Conservation (phyloP, 1,140 invertebrate genomes). For the Phortica variegata region DNA sequence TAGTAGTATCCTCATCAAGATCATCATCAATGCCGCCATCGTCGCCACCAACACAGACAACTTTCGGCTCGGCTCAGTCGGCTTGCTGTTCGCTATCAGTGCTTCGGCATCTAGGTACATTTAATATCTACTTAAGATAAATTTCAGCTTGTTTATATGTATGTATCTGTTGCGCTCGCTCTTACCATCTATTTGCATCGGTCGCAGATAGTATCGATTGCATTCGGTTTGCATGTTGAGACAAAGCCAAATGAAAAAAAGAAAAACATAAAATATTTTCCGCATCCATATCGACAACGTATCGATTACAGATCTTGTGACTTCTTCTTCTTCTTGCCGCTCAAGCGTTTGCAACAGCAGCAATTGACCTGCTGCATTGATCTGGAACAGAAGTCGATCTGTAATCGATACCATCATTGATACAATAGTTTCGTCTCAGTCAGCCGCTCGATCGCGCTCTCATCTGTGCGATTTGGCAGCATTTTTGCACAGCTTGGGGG, state of each 20-base stretch:
- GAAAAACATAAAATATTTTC: too few species aligned
- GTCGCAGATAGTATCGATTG: slow-evolving; percentile 17
- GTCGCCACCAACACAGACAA: slow-evolving; percentile 13
- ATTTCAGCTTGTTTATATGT: slow-evolving; percentile 10
- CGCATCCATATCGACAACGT: too few species aligned
- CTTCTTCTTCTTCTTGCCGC: too few species aligned
- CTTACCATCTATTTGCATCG: too few species aligned
- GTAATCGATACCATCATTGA: slow-evolving; percentile 39
- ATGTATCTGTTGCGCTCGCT: too few species aligned
- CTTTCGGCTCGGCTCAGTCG: too few species aligned
- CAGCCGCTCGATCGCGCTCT: slow-evolving; percentile 20
- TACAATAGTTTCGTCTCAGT: not conserved
- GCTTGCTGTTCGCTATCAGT: slow-evolving; percentile 37
- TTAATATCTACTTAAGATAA: slow-evolving; percentile 50
- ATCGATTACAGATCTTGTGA: too few species aligned
- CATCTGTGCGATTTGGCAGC: slow-evolving; percentile 19
- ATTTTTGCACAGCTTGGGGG: slow-evolving; percentile 3
- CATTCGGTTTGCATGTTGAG: not conserved
- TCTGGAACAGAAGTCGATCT: slow-evolving; percentile 43
- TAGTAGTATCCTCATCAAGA: slow-evolving; percentile 5
- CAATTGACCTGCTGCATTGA: slow-evolving; percentile 36
- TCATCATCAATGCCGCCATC: slow-evolving; percentile 26
- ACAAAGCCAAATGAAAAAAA: too few species aligned
- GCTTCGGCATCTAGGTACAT: slow-evolving; percentile 43
- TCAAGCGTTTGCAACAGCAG: too few species aligned